A percentile compares a stretch with the other conserved stretches of the same genome.
Evolutionary conservation across 2,113 vertebrate species (phyloP).

Genomic region (Salvelinus fontinalis): DNA sequence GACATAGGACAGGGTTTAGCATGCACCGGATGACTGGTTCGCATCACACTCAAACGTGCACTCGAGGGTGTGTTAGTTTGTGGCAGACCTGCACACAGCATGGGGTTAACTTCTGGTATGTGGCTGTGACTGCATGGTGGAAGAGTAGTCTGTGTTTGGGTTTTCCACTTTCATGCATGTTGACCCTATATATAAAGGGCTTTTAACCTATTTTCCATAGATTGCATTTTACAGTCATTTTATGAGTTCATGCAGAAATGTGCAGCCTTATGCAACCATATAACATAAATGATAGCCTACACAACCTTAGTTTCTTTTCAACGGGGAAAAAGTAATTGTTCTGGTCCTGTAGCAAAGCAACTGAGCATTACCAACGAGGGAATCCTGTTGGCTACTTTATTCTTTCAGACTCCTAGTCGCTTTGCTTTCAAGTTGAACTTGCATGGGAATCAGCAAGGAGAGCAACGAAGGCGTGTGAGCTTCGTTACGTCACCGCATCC

Average conservation of each 20-base stretch:
- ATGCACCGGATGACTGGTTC: conserved; percentile 5
- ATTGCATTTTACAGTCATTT: too few species aligned
- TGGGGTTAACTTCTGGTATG: not conserved
- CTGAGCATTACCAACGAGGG: too few species aligned
- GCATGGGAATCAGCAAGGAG: conserved; percentile 20
- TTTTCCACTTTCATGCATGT: too few species aligned
- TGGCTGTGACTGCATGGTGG: not conserved
- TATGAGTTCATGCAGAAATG: too few species aligned
- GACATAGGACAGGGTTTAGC: conserved; percentile 1
- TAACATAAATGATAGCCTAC: too few species aligned
- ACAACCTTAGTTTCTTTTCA: too few species aligned
- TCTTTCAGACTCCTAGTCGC: not conserved
- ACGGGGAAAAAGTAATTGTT: too few species aligned
- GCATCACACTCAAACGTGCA: not conserved
- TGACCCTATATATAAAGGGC: too few species aligned
- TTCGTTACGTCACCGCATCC: conserved; percentile 51
- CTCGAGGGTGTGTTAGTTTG: not conserved
- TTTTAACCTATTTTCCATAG: too few species aligned
- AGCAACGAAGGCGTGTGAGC: conserved; percentile 33
- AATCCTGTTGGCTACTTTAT: too few species aligned
- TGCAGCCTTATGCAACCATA: too few species aligned
- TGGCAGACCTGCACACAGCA: not conserved
- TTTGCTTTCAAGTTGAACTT: conserved; percentile 16
- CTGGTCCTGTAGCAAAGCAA: too few species aligned
- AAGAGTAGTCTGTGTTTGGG: not conserved